Evolutionary conservation across 2,888 invertebrate genomes (phyloP).

Genomic region (Protophormia terraenovae): DNA sequence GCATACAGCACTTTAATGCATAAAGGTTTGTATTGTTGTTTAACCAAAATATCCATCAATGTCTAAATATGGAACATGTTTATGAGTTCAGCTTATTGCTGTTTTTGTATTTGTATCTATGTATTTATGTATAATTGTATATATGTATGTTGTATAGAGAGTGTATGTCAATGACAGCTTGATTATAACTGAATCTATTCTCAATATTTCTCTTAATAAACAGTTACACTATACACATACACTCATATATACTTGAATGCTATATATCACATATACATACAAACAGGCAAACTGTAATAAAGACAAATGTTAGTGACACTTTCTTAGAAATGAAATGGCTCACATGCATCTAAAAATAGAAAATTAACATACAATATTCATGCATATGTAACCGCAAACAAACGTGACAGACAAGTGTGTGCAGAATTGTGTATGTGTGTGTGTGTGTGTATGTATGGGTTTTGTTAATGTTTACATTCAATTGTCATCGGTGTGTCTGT

Average conservation of each 20-base stretch:
- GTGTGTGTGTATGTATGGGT: neutral
- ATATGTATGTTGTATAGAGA: neutral
- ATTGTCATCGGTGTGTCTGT: constrained; percentile 57
- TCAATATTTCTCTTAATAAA: constrained; percentile 52
- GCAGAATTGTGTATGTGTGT: too few relatives aligned
- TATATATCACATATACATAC: constrained; percentile 9
- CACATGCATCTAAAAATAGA: too few relatives aligned
- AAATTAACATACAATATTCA: constrained; percentile 26
- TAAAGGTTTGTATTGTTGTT: constrained; percentile 11
- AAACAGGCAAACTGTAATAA: constrained; percentile 31
- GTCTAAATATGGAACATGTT: constrained; percentile 46
- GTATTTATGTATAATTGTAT: neutral
- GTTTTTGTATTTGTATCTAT: neutral
- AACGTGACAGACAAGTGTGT: constrained; percentile 20
- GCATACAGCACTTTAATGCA: neutral
- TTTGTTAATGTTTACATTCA: constrained; percentile 55
- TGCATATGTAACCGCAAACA: constrained; percentile 7
- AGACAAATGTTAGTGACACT: constrained; percentile 51
- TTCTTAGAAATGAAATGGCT: constrained; percentile 27
- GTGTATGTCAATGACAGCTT: constrained; percentile 60
- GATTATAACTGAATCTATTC: constrained; percentile 55
- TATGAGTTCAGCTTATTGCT: neutral
- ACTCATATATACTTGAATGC: neutral
- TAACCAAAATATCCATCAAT: constrained; percentile 57
- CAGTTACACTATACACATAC: constrained; percentile 1